phyloP scores from a whole-genome alignment of 2,797 vertebrate genomes.

The Acanthornis magna region DNA sequence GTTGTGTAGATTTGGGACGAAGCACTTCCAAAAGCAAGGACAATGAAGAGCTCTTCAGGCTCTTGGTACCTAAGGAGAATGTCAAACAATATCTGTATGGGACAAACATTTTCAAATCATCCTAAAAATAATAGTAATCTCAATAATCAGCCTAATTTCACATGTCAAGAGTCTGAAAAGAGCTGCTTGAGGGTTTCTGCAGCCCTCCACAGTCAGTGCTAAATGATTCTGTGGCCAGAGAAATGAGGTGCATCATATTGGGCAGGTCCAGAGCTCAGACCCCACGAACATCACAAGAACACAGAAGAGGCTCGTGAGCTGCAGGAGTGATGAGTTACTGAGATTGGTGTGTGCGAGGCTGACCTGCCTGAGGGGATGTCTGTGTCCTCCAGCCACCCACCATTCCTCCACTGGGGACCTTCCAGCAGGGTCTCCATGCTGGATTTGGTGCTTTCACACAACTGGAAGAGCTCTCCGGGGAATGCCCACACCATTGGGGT shows the following conservation, averaged over 20 bases:
- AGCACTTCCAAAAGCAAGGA: not conserved
- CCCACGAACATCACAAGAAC: not conserved
- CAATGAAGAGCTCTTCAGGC: constrained; percentile 36
- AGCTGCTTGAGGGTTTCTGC: not conserved
- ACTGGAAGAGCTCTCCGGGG: not conserved
- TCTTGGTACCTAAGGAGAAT: not conserved
- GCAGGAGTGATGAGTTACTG: not conserved
- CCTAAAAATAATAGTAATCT: constrained; percentile 30
- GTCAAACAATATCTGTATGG: constrained; percentile 5
- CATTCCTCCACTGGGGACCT: not conserved
- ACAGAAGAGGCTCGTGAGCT: not conserved
- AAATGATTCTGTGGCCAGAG: not conserved
- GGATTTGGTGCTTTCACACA: not conserved
- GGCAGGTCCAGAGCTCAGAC: not conserved
- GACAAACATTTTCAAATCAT: constrained; percentile 36
- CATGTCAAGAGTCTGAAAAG: not conserved
- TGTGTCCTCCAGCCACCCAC: not conserved
- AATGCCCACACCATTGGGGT: accelerated
- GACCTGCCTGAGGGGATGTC: not conserved
- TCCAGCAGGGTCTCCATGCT: not conserved
- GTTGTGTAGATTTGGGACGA: not conserved
- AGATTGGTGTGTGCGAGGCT: not conserved
- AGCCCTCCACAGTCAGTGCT: not conserved
- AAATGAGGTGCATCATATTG: not conserved
- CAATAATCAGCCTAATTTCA: not conserved